phyloP scores from a whole-genome alignment of 2,797 vertebrate species.

The Eulemur coronatus region DNA sequence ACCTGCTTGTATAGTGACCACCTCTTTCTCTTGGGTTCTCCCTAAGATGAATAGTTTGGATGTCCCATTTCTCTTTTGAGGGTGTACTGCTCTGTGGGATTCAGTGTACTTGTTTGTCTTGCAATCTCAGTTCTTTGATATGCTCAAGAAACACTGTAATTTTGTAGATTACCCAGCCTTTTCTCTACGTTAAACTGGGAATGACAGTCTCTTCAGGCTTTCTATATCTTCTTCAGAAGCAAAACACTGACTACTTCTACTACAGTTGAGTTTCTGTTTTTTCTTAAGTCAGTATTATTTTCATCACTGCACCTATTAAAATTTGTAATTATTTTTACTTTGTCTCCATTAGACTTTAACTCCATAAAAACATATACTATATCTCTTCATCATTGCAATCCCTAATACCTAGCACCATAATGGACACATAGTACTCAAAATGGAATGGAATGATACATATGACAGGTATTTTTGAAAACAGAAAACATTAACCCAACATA shows the following conservation, averaged over 20 bases:
- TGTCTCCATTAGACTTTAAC: background rate
- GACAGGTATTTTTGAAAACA: background rate
- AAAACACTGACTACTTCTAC: background rate
- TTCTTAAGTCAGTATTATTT: background rate
- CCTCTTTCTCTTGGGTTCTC: background rate
- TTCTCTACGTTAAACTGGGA: background rate
- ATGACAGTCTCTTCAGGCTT: background rate
- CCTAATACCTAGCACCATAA: background rate
- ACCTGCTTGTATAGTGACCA: background rate
- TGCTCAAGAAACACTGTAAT: background rate
- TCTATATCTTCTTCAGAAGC: background rate
- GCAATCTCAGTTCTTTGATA: background rate
- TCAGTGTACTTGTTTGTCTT: background rate
- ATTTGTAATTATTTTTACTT: background rate
- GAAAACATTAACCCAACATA: background rate
- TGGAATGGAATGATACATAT: background rate
- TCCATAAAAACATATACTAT: background rate
- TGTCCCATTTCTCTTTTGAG: background rate
- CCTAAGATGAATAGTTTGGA: background rate
- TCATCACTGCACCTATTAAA: background rate
- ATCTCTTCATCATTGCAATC: background rate
- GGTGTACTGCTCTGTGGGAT: background rate
- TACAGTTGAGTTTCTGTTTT: background rate
- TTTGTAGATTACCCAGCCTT: background rate
- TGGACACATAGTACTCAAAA: background rate